Evolutionary conservation across 2,797 vertebrate species (phyloP), one percentile per base, ranked within the genome.

Genomic region (Oreortyx pictus): DNA sequence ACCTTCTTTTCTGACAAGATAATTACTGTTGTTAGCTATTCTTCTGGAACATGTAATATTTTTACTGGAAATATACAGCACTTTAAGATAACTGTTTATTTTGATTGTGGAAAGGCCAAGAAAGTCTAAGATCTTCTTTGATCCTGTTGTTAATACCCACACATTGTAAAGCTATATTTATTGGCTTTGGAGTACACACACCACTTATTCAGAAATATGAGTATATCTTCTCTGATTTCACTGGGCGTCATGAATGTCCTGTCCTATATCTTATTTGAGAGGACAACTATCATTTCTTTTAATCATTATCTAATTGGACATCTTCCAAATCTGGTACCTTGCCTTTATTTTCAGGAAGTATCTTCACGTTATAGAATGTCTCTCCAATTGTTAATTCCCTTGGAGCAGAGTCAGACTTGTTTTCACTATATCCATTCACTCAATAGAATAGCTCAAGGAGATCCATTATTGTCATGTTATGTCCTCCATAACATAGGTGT

Each of bases 1-100:
- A 54, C 49, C n/a, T 83, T 82, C 82, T 75, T 83, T 93, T 92
- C 79, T 94, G 87, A 94, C 68, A 89, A 89, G 79, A 81, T 80
- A 90, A 94, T 91, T 71, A 43, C 49, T 89, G 75, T 3, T 65
- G 93, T 82, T 87, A 90, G 41, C 54, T 87, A 68, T n/a, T 92
- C 20, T 66, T 88, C 87, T 90, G 49, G 75, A 94, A 88, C 46
- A 87, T 75, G 23, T 46, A 87, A 65, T 87, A 80, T 73, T 90
- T 92, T 87, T 72, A 62, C 54, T 37, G 64, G 79, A 49, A 68
- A 83, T 54, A 82, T 37, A 54, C 22, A 49, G 23, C 62, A 41
- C 35, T 79, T 82, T 7, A 90, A 39, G 49, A 87, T 59, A 82
- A 59, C 27, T 49, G 73, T 57, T 47, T 86, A 74, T 82, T 94